Evolutionary conservation across 2,113 vertebrate genomes (phyloP).

Genomic region (Gadus macrocephalus): DNA sequence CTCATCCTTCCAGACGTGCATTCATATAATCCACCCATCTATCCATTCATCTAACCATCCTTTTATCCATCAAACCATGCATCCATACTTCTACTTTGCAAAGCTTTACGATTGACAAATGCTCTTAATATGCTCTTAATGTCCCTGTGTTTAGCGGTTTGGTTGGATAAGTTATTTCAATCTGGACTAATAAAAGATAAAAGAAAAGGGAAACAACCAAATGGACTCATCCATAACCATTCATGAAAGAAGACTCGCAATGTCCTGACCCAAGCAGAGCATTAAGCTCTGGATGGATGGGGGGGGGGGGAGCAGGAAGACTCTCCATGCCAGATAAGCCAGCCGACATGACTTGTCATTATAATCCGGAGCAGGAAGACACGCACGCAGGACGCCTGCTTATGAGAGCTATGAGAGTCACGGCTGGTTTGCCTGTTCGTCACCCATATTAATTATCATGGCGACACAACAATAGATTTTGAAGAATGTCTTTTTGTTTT

Average conservation of each 20-base stretch:
- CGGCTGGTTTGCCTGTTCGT: background rate
- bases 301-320: slow-evolving; percentile 13
- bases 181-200: background rate
- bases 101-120: too few species aligned
- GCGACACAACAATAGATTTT: background rate
- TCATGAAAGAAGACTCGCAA: background rate
- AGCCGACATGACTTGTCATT: slow-evolving; percentile 31
- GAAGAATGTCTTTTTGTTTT: background rate
- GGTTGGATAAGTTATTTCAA: background rate
- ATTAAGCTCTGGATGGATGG: background rate
- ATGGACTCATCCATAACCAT: background rate
- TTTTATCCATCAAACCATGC: too few species aligned
- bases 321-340: slow-evolving; percentile 32
- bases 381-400: background rate
- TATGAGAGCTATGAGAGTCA: background rate
- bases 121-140: too few species aligned
- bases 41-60: too few species aligned
- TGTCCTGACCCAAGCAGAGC: background rate
- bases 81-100: too few species aligned
- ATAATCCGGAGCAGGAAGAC: background rate
- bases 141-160: too few species aligned
- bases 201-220: background rate
- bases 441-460: background rate
- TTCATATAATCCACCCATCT: too few species aligned
- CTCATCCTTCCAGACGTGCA: too few species aligned